Conservation (phyloP, 2,888 invertebrate species). For the Bursaphelenchus okinawaensis region DNA sequence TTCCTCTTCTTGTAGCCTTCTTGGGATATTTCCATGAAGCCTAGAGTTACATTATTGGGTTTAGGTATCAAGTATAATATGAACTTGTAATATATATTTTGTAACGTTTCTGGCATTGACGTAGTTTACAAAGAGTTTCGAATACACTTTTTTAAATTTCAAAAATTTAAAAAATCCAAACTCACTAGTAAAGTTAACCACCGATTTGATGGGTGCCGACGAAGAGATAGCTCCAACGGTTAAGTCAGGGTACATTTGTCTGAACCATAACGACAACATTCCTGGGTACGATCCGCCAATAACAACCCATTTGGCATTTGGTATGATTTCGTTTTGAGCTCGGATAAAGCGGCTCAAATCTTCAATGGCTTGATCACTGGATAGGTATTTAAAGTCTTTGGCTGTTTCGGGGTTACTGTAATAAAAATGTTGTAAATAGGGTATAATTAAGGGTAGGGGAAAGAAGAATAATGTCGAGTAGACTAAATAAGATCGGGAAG, state of each 20-base stretch:
- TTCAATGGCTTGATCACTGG: constrained; percentile 65
- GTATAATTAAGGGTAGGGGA: no score
- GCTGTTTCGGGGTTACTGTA: background rate
- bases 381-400: constrained; percentile 74
- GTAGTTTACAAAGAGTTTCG: no score
- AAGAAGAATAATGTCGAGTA: no score
- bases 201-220: constrained; percentile 79
- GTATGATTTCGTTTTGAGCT: constrained; percentile 65
- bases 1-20: background rate
- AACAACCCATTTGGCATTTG: constrained; percentile 69
- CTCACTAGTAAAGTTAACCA: constrained; percentile 75
- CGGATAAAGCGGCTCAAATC: constrained; percentile 79
- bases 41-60: no score
- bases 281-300: constrained; percentile 59
- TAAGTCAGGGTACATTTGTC: constrained; percentile 77
- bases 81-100: no score
- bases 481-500: no score
- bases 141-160: background rate
- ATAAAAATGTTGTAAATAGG: background rate
- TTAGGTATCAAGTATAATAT: no score
- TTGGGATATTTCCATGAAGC: background rate
- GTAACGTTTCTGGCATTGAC: no score
- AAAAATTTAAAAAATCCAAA: background rate
- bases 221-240: constrained; percentile 78
- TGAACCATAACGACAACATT: constrained; percentile 78